These are phyloP conservation scores for Glossophaga mutica DNA, from an alignment of 2,797 vertebrate genomes.

Conservation along the genomic window DNA sequence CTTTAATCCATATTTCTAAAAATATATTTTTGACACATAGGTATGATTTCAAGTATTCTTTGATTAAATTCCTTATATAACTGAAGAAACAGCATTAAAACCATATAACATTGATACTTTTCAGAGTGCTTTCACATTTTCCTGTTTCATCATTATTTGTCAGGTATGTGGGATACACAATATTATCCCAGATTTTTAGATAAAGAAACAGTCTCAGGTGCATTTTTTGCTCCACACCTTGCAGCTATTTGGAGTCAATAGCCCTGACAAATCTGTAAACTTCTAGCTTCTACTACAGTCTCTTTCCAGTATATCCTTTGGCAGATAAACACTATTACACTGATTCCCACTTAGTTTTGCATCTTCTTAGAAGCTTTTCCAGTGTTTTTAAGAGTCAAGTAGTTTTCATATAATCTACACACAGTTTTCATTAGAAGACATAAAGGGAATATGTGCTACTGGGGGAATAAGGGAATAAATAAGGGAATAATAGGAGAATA, in stretches of 20 bases:
- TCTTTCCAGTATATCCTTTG: neutral
- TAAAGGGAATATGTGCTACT: neutral
- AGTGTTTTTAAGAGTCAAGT: neutral
- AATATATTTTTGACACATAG: slow-evolving; percentile 9
- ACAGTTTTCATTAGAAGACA: slow-evolving; percentile 30
- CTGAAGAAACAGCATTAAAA: slow-evolving; percentile 36
- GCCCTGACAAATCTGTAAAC: neutral
- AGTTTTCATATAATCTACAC: slow-evolving; percentile 7
- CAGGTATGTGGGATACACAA: neutral
- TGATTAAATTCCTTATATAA: slow-evolving; percentile 34
- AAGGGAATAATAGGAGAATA: no score
- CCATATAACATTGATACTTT: slow-evolving; percentile 17
- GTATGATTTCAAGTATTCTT: slow-evolving; percentile 43
- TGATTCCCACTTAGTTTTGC: neutral
- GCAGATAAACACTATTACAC: slow-evolving; percentile 4
- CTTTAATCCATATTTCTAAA: neutral
- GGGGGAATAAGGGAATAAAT: no score
- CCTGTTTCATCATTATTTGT: slow-evolving; percentile 28
- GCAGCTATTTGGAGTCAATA: neutral
- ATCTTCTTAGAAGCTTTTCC: neutral
- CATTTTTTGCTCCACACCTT: neutral
- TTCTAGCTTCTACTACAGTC: neutral
- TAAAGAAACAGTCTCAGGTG: slow-evolving; percentile 30
- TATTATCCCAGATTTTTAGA: slow-evolving; percentile 6
- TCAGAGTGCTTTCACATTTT: slow-evolving; percentile 27